Percentiles rank a stretch among this genome's conserved stretches.
Conservation (phyloP, 2,797 vertebrate genomes). For the Protonibea diacanthus region DNA sequence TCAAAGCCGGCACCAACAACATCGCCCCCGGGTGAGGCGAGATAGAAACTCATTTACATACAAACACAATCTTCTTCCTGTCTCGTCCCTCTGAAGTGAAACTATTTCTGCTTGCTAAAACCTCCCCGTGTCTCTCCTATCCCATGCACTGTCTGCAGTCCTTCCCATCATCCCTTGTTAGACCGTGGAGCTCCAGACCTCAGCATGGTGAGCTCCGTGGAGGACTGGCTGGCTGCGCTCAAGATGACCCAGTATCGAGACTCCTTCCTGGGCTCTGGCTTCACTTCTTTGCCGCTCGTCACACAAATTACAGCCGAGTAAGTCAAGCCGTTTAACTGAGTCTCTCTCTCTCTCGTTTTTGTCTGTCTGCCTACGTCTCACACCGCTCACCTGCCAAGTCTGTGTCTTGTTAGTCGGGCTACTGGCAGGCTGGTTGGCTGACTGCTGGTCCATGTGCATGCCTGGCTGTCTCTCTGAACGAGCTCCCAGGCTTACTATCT, state of each 20-base stretch:
- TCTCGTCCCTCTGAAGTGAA: neutral
- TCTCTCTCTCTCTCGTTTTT: constrained; percentile 6
- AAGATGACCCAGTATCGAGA: constrained; percentile 98
- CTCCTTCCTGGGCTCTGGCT: constrained; percentile 94
- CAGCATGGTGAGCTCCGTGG: constrained; percentile 94
- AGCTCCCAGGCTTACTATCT: constrained; percentile 23
- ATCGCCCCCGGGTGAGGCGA: constrained; percentile 89
- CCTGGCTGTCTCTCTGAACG: constrained; percentile 51
- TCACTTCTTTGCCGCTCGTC: constrained; percentile 94
- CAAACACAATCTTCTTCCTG: constrained; percentile 1
- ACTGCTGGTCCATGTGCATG: constrained; percentile 43
- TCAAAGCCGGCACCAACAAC: constrained; percentile 95
- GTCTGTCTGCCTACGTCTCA: constrained; percentile 39
- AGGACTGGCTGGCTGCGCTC: constrained; percentile 95
- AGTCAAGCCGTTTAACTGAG: constrained; percentile 69
- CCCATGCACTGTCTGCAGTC: constrained; percentile 77
- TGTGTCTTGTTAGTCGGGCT: constrained; percentile 50
- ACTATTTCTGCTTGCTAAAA: neutral
- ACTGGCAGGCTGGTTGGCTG: constrained; percentile 56
- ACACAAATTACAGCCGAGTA: constrained; percentile 96
- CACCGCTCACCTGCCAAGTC: constrained; percentile 59
- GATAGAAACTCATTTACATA: constrained; percentile 40
- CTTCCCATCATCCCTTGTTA: constrained; percentile 92
- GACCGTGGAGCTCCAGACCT: constrained; percentile 95
- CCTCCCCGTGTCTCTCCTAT: neutral